Base-by-base conservation (phyloP, 2,888 invertebrate genomes). In the Spicauda simplicius region DNA sequence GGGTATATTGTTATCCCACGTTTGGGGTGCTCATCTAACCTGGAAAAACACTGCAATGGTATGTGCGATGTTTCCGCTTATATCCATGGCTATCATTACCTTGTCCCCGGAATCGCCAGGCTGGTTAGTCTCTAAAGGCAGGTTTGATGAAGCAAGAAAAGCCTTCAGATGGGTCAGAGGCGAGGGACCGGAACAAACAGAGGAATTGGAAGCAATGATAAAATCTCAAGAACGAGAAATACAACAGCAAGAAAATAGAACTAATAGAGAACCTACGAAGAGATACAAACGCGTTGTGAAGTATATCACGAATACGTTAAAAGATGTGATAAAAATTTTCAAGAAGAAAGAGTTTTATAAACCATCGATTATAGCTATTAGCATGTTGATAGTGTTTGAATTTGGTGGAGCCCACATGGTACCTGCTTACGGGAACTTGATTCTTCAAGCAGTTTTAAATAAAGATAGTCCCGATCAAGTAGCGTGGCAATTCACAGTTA, bases 1-100 rank as follows among this genome's bases (percentile, higher is more conserved):
- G 59, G 96, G 96, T 0, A 95, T 96, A 65, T 90, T 96, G 14
- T 69, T 95, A 0, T 94, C 95, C 0, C 96, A 96, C 79, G 77
- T 94, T 0, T 88, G 96, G 78, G 96, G 96, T 1, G 94, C 94
- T 0, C 94, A 94, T 79, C 79, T 95, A 3, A 84, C 93, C 3
- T 96, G 95, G 95, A 90, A 94, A 74, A 85, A 88, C 61, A 94
- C 95, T 0, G 95, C 95, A 0, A 83, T 93, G 0, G 87, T 95
- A 0, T 94, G 94, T 70, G 87, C 93, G 0, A 68, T 87, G 52
- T 88, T 94, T 53, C 94, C 95, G 1, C 65, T 94, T 0, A 87
- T 78, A 84, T 92, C 77, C 58, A 88, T 95, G 78, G 85, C 79
- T 0, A 88, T 93, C 1, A 92, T 92, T 11, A 86, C 87, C 53